A percentile compares a stretch with the other conserved stretches of the same genome.
Evolutionary conservation across 1,140 invertebrate genomes (phyloP).

Genomic region (Calycopis cecrops): DNA sequence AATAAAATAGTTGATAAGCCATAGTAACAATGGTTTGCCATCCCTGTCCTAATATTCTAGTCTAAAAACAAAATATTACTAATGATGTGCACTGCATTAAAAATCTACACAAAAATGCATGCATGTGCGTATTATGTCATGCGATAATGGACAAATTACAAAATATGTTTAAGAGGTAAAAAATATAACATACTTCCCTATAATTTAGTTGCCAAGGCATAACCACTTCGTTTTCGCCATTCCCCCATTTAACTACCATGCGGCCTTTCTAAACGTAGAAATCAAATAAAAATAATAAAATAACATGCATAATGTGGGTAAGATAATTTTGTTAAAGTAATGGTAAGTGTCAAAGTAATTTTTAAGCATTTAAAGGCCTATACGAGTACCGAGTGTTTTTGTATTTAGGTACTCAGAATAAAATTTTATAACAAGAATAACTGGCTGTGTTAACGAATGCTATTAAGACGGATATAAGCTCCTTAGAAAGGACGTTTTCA

Average conservation of each 20-base stretch:
- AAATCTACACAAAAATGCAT: slow-evolving; percentile 2
- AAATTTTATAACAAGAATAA: background rate
- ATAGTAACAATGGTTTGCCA: too few relatives aligned
- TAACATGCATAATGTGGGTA: slow-evolving; percentile 46
- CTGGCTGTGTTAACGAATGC: too few relatives aligned
- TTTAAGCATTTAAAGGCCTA: too few relatives aligned
- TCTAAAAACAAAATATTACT: too few relatives aligned
- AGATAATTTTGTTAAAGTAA: slow-evolving; percentile 9
- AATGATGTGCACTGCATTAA: slow-evolving; percentile 10
- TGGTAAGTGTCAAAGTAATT: slow-evolving; percentile 2
- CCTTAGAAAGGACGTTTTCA: background rate
- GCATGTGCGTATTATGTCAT: slow-evolving; percentile 13
- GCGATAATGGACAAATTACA: slow-evolving; percentile 19
- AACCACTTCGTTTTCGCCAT: slow-evolving; percentile 65
- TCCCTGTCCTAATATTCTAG: too few relatives aligned
- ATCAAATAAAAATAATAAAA: slow-evolving; percentile 61
- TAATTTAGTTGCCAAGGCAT: slow-evolving; percentile 70
- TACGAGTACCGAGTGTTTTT: background rate
- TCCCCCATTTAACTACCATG: slow-evolving; percentile 72
- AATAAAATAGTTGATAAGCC: too few relatives aligned
- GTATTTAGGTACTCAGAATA: background rate
- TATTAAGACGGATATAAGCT: too few relatives aligned
- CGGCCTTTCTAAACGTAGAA: slow-evolving; percentile 67
- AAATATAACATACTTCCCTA: slow-evolving; percentile 61
- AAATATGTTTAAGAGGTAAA: slow-evolving; percentile 32